phyloP scores from a whole-genome alignment of 2,113 vertebrate species.

The Alethe diademata region DNA sequence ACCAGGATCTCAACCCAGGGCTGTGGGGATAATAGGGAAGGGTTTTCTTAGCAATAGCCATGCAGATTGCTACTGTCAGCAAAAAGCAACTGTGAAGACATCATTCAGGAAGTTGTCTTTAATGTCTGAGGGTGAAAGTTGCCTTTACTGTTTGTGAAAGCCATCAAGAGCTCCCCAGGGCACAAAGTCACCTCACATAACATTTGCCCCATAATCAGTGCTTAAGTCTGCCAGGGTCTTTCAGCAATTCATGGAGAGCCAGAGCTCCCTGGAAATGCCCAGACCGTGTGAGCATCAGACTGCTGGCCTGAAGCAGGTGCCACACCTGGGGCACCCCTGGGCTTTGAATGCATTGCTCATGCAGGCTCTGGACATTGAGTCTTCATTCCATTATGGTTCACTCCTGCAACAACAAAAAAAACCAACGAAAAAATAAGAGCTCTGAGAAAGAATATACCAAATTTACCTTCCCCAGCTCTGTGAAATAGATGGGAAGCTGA shows the following conservation, averaged over 20 bases:
- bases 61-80: background rate
- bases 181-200: background rate
- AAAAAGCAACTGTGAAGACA: background rate
- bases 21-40: background rate
- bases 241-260: background rate
- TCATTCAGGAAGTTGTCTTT: background rate
- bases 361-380: fast-evolving
- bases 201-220: background rate
- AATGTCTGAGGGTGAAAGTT: background rate
- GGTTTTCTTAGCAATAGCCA: background rate
- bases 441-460: background rate
- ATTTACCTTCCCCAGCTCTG: background rate
- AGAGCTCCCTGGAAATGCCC: background rate
- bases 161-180: background rate
- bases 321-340: background rate
- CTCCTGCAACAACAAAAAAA: background rate
- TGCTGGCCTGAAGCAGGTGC: background rate
- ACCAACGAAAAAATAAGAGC: background rate
- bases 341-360: background rate
- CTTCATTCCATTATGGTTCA: background rate
- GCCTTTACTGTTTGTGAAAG: background rate
- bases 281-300: background rate
- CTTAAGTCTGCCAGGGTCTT: background rate
- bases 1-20: background rate
- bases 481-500: background rate